phyloP scores from a whole-genome alignment of 2,888 invertebrate genomes.

The Diadromus collaris region DNA sequence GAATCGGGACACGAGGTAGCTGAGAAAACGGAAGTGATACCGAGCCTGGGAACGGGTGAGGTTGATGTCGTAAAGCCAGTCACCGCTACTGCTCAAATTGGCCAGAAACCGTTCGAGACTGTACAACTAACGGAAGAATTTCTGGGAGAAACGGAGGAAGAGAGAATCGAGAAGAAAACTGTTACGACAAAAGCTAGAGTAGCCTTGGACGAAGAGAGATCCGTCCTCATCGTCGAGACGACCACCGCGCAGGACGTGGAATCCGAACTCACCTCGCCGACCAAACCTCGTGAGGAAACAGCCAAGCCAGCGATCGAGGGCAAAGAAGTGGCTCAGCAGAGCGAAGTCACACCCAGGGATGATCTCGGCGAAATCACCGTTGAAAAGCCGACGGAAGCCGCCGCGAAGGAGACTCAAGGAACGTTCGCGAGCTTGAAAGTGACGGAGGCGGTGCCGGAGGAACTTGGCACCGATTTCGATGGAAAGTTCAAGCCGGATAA shows the following conservation, averaged over 20 bases:
- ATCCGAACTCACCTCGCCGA: constrained; percentile 60
- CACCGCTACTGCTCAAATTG: constrained; percentile 75
- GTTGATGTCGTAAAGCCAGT: constrained; percentile 75
- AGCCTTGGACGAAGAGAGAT: constrained; percentile 78
- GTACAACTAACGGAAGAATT: constrained; percentile 78
- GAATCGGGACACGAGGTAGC: constrained; percentile 79
- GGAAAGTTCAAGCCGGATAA: constrained; percentile 70
- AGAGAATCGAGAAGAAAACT: constrained; percentile 72
- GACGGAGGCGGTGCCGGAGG: constrained; percentile 76
- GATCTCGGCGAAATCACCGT: constrained; percentile 70
- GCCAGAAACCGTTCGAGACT: constrained; percentile 80
- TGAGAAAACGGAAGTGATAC: constrained; percentile 80
- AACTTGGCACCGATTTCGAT: constrained; percentile 64
- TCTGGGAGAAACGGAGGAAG: constrained; percentile 80
- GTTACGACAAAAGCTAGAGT: constrained; percentile 77
- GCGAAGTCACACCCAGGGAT: constrained; percentile 69
- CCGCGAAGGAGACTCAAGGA: constrained; percentile 80
- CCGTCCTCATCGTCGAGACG: constrained; percentile 69
- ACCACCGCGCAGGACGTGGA: constrained; percentile 69
- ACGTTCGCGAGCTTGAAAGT: constrained; percentile 80
- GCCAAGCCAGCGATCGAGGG: constrained; percentile 77
- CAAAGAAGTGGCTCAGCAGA: constrained; percentile 79
- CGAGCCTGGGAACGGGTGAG: constrained; percentile 78
- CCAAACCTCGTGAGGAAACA: constrained; percentile 67
- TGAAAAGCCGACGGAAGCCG: constrained; percentile 76